These are phyloP conservation scores for Onthophagus taurus DNA, from an alignment of 1,140 invertebrate genomes.

Conservation along the genomic window DNA sequence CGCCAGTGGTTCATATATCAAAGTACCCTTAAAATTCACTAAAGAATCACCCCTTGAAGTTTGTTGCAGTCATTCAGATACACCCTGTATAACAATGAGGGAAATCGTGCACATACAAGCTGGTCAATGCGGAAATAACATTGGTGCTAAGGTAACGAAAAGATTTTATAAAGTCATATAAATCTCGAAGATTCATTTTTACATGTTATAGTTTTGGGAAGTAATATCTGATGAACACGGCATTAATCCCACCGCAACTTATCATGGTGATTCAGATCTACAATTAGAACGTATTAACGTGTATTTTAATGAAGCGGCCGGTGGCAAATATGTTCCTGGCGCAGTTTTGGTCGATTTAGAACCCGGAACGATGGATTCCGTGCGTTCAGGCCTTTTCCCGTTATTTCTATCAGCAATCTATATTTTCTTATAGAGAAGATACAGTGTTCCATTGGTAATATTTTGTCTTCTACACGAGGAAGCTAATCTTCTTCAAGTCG, in stretches of 20 bases:
- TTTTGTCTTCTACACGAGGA: too few relatives aligned
- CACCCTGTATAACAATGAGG: too few relatives aligned
- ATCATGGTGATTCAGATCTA: slow-evolving; percentile 76
- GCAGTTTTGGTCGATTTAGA: slow-evolving; percentile 82
- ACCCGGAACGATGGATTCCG: slow-evolving; percentile 87
- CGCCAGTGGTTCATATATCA: too few relatives aligned
- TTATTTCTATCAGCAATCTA: too few relatives aligned
- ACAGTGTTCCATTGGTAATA: too few relatives aligned
- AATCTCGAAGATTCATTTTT: neutral
- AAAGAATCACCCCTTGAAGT: too few relatives aligned
- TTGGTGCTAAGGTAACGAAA: slow-evolving; percentile 64
- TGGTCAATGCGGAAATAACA: slow-evolving; percentile 82
- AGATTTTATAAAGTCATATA: slow-evolving; percentile 8
- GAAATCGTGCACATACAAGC: slow-evolving; percentile 71
- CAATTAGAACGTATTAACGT: slow-evolving; percentile 87
- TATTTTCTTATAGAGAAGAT: too few relatives aligned
- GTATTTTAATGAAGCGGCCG: slow-evolving; percentile 84
- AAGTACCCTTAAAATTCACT: too few relatives aligned
- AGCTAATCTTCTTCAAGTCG: too few relatives aligned
- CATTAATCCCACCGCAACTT: slow-evolving; percentile 78
- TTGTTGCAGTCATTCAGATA: too few relatives aligned
- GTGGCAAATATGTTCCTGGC: slow-evolving; percentile 82
- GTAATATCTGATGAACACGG: slow-evolving; percentile 89
- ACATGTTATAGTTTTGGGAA: slow-evolving; percentile 82
- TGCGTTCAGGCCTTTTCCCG: slow-evolving; percentile 76